Percentiles rank a stretch among this genome's conserved stretches.
Conservation (phyloP, 1,140 invertebrate genomes). For the Teleogryllus occipitalis region DNA sequence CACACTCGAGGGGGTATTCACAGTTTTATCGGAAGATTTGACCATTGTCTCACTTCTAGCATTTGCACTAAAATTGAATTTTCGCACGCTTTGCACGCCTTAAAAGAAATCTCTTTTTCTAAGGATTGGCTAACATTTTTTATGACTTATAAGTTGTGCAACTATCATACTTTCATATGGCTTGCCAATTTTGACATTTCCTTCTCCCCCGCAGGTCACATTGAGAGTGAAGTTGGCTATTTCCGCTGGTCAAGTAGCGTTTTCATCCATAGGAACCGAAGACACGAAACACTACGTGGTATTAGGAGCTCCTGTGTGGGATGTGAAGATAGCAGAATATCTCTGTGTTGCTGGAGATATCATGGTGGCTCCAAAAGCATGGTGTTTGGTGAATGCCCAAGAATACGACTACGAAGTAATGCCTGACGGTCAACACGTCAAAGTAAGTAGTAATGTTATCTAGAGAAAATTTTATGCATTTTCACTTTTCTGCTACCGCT, state of each 20-base stretch:
- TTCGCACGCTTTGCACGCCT: too few relatives aligned
- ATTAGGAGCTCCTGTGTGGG: conserved; percentile 49
- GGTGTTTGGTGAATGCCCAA: conserved; percentile 39
- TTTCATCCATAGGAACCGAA: conserved; percentile 45
- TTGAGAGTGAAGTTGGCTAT: conserved; percentile 51
- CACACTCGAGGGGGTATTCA: too few relatives aligned
- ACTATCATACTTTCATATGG: too few relatives aligned
- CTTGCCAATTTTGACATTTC: not conserved
- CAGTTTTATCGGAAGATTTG: too few relatives aligned
- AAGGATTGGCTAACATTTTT: too few relatives aligned
- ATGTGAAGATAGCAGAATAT: conserved; percentile 39
- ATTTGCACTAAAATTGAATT: too few relatives aligned
- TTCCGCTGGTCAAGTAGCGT: conserved; percentile 47
- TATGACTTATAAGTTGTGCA: too few relatives aligned
- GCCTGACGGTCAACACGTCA: conserved; percentile 33
- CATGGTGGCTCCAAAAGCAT: conserved; percentile 40
- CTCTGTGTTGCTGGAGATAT: conserved; percentile 39
- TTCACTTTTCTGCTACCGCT: too few relatives aligned
- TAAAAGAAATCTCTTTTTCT: too few relatives aligned
- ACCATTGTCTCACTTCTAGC: too few relatives aligned
- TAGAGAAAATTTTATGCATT: not conserved
- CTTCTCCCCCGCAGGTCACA: not conserved
- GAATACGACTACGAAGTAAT: conserved; percentile 35
- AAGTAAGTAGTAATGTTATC: conserved; percentile 24
- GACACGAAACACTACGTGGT: conserved; percentile 45